Base-by-base conservation (phyloP, 2,797 vertebrate species). In the Ctenosaura bakeri region DNA sequence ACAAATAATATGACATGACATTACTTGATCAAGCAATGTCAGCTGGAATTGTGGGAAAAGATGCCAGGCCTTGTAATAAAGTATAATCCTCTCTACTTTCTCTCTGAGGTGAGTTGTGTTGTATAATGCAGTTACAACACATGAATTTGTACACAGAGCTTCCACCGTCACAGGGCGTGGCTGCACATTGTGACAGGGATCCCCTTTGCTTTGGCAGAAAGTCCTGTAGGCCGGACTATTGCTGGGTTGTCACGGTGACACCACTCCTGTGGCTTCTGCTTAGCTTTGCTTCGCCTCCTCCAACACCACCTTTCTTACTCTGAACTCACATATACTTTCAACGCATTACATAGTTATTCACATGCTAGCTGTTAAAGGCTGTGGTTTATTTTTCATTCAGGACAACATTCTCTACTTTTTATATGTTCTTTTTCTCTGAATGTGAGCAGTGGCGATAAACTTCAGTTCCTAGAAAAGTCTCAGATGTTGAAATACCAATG, bases 401-500 rank as follows among this genome's bases (percentile, higher is more conserved):
- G 32, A 59, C 20, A 56, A 12, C 66, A 26, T 76, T 50, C n/a
- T 32, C 29, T 85, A 78, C 29, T 35, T 52, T 85, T 85, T 84
- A 32, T 46, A 46, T 46, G 42, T 46, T 46, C n/a, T 59, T 85
- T 64, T 22, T 29, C 18, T 2, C 35, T 4, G 6, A 66, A 50
- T 22, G 35, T 74, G 69, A 82, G 82, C n/a, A n/a, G 0, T 62
- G 26, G 62, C 81, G 35, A 81, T 29, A 62, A 93, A 90, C 5
- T 88, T 35, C 29, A 6, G 14, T 93, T 92, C 92, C 86, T 88
- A 32, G 50, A 77, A 38, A 88, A 13, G 78, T 66, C 88, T 90
- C 18, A 87, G 85, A 73, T 6, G 56, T 93, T 91, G 59, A 86
- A 94, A 89, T 85, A 90, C 12, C 94, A 90, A 64, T 32, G 91